Conservation (phyloP, 2,113 vertebrate genomes). For the Gnathonemus echidnorhynchus region DNA sequence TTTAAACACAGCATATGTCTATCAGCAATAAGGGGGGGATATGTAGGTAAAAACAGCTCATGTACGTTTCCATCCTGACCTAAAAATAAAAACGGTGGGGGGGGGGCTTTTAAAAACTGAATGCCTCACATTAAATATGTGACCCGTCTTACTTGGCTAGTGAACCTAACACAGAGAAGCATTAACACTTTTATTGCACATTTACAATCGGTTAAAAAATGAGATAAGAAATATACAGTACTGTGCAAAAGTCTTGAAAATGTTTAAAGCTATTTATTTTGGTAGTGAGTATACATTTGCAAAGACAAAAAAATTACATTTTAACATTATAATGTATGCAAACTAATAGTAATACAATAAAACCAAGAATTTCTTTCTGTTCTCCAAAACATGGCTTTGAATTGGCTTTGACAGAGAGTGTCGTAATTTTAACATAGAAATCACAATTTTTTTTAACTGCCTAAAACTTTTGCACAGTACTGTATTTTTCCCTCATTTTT, state of each 20-base stretch:
- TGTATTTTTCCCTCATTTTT: background rate
- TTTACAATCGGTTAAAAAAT: background rate
- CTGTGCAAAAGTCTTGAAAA: background rate
- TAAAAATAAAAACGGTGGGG: background rate
- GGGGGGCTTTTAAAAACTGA: background rate
- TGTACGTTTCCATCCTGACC: background rate
- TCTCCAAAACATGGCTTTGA: background rate
- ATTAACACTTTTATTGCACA: background rate
- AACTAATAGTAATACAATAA: background rate
- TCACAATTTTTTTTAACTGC: background rate
- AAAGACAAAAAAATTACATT: background rate
- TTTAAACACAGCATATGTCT: background rate
- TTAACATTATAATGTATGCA: background rate
- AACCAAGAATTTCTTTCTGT: background rate
- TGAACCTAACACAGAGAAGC: background rate
- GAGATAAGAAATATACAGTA: background rate
- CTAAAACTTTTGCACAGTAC: background rate
- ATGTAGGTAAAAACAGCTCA: background rate
- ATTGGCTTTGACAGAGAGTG: background rate
- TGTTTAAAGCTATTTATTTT: background rate
- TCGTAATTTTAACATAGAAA: background rate
- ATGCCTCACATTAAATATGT: background rate
- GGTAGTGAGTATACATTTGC: background rate
- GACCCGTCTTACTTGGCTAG: background rate
- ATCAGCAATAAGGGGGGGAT: background rate